Conservation (phyloP, 92 coral and sea anemone genomes). For the Pocillopora meandrina region DNA sequence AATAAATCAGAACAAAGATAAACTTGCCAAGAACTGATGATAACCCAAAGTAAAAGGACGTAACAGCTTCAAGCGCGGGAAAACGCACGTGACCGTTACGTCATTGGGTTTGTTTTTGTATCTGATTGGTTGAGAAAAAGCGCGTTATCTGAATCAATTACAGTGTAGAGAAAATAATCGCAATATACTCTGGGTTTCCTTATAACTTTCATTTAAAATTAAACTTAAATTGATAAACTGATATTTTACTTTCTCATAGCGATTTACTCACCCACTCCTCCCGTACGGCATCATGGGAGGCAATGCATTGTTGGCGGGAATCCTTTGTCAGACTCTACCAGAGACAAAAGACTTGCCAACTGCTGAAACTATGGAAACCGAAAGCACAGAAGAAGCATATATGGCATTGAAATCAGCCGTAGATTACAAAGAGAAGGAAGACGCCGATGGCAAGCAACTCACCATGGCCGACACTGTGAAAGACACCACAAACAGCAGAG, state of each 20-base stretch:
- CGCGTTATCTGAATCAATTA: too few species aligned
- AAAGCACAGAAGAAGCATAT: conserved; percentile 10
- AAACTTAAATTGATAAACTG: too few species aligned
- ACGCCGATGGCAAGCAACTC: background rate
- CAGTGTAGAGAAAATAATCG: too few species aligned
- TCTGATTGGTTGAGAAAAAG: too few species aligned
- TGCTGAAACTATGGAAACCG: conserved; percentile 71
- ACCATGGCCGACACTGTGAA: background rate
- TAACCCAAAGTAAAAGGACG: too few species aligned
- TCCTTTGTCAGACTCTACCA: conserved; percentile 69
- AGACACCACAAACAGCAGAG: background rate
- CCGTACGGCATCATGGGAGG: conserved; percentile 77
- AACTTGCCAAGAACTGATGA: too few species aligned
- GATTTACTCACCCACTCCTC: conserved; percentile 68
- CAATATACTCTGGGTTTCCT: too few species aligned
- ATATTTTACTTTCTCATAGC: conserved; percentile 38
- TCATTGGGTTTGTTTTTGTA: too few species aligned
- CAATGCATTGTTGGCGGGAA: conserved; percentile 65
- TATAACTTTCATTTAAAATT: too few species aligned
- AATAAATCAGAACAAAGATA: too few species aligned
- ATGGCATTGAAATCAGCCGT: background rate
- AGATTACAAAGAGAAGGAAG: background rate
- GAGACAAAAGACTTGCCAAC: conserved; percentile 79
- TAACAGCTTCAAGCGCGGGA: too few species aligned
- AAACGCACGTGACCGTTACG: too few species aligned